Base-by-base conservation (phyloP, 2,797 vertebrate species). In the Sebastolobus altivelis region DNA sequence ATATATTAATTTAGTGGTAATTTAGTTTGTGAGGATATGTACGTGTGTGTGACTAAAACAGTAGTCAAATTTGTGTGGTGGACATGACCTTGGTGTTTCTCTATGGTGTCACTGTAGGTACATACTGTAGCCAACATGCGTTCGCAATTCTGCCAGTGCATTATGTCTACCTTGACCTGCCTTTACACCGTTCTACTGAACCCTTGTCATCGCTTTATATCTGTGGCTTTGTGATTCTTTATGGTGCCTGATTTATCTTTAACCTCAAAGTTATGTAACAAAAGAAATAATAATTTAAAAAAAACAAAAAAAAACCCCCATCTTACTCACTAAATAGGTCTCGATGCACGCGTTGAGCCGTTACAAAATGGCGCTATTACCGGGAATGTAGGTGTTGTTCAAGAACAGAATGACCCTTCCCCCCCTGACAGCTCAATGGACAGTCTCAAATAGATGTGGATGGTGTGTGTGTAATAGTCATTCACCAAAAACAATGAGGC, bases 401-500 rank as follows among this genome's bases (percentile, higher is more conserved):
- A 77, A 59, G 35, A 59, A 25, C 18, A 66, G 27, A 70, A 61
- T 37, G 38, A 43, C 38, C 59, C 38, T 12, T 62, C 46, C 43
- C 52, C 60, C 40, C 5, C 46, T 55, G 58, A 27, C 49, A 80
- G 65, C 66, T 79, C 58, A 79, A 62, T 72, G 61, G 54, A 63
- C 62, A 37, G 46, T 9, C 65, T 75, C 22, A 58, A 49, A 72
- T 33, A 56, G n/a, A 75, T 75, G 22, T 65, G 31, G 68, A 27
- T 68, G n/a, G 10, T 49, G 18, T 46, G 33, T 65, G 75, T 69
- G 37, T 40, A 60, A 66, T 58, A 59, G 52, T 66, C 27, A 60
- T 74, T 77, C 60, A 63, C 60, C 68, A 58, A 70, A 80, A 81
- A 76, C 80, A 83, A 33, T 43, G 11, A 75, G 35, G 25, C 40